A percentile compares a stretch with the other conserved stretches of the same genome.
These are phyloP conservation scores for Thaumatotibia leucotreta DNA, from an alignment of 1,140 invertebrate genomes.

Conservation along the genomic window DNA sequence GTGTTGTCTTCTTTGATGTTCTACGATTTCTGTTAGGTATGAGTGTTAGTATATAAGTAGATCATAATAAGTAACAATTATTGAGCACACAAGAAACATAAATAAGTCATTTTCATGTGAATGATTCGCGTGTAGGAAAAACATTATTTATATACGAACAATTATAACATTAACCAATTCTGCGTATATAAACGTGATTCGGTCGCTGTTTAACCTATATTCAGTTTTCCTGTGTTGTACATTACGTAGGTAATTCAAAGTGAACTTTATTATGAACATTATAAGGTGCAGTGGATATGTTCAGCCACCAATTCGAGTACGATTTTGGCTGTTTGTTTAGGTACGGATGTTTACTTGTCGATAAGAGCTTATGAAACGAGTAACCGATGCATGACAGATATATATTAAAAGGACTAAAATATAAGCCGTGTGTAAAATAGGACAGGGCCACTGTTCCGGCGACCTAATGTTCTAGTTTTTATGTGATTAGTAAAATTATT, in stretches of 20 bases:
- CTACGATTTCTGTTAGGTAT: too few species aligned
- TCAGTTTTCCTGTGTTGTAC: background rate
- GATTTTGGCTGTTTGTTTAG: conserved; percentile 7
- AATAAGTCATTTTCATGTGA: too few species aligned
- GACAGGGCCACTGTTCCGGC: background rate
- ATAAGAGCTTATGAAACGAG: background rate
- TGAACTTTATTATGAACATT: background rate
- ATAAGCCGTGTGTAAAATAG: background rate
- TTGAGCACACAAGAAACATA: too few species aligned
- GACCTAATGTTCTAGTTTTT: background rate
- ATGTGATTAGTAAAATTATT: too few species aligned
- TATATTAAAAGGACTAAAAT: background rate
- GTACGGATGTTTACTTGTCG: conserved; percentile 1
- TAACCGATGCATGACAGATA: conserved; percentile 2
- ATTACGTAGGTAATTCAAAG: background rate
- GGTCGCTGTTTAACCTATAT: conserved; percentile 1
- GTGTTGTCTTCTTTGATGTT: too few species aligned
- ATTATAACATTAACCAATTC: background rate
- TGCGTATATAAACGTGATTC: background rate
- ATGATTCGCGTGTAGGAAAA: background rate
- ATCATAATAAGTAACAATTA: too few species aligned
- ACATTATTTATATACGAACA: background rate
- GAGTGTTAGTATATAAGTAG: too few species aligned
- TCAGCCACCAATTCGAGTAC: background rate
- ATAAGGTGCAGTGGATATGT: background rate